These are phyloP conservation scores for Lysiphlebus fabarum DNA, from an alignment of 1,140 invertebrate genomes.

Conservation along the genomic window DNA sequence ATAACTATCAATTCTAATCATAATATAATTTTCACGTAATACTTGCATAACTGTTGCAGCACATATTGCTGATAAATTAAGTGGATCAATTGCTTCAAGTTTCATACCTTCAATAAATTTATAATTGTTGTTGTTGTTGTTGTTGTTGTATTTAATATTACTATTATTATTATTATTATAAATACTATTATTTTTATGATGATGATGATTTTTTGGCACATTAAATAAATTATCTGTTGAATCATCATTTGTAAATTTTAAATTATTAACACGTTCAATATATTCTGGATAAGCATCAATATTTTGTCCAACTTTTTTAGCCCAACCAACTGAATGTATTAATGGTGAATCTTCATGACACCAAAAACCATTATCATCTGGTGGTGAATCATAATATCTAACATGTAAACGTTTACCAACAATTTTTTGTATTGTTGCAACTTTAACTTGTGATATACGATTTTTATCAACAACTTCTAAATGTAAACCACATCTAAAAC, in stretches of 20 bases:
- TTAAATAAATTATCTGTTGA: slow-evolving; percentile 73
- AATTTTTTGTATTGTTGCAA: slow-evolving; percentile 84
- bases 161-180: too few species aligned
- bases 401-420: slow-evolving; percentile 88
- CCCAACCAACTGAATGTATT: slow-evolving; percentile 95
- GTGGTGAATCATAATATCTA: slow-evolving; percentile 80
- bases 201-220: slow-evolving; percentile 52
- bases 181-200: too few species aligned
- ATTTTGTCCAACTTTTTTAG: slow-evolving; percentile 74
- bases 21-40: slow-evolving; percentile 86
- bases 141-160: too few species aligned
- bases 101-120: slow-evolving; percentile 89
- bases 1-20: slow-evolving; percentile 93
- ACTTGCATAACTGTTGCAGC: slow-evolving; percentile 94
- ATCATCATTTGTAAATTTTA: slow-evolving; percentile 64
- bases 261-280: slow-evolving; percentile 62
- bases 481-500: slow-evolving; percentile 77
- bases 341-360: slow-evolving; percentile 92
- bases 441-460: slow-evolving; percentile 88
- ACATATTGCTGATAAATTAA: slow-evolving; percentile 91
- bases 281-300: slow-evolving; percentile 79
- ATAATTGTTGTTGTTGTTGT: slow-evolving; percentile 36
- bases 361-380: slow-evolving; percentile 86
- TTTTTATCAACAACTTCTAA: slow-evolving; percentile 96
- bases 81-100: slow-evolving; percentile 92